Evolutionary conservation across 2,797 vertebrate species (phyloP).

Genomic region (Nyctibius grandis): DNA sequence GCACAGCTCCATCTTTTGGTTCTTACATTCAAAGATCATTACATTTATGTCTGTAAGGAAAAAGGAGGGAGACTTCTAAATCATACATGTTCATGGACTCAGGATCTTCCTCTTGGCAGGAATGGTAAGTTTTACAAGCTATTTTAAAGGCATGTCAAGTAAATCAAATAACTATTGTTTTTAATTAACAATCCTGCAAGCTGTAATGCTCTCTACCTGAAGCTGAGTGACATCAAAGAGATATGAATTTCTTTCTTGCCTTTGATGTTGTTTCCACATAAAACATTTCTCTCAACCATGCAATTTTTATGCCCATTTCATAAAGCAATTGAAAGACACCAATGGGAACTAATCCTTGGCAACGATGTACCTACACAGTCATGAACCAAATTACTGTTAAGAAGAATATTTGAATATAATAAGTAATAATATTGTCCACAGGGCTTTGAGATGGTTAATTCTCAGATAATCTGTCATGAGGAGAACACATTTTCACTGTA

Average conservation of each 20-base stretch:
- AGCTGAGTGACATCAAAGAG: conserved; percentile 6
- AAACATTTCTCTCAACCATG: neutral
- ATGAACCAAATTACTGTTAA: neutral
- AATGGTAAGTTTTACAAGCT: neutral
- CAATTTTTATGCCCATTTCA: neutral
- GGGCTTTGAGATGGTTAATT: neutral
- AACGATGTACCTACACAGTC: neutral
- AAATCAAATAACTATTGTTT: neutral
- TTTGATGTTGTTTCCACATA: neutral
- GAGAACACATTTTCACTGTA: neutral
- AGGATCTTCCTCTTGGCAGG: neutral
- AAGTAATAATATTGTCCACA: neutral
- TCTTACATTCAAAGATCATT: neutral
- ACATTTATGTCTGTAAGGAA: neutral
- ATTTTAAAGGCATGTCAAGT: neutral
- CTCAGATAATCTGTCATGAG: neutral
- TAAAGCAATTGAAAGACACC: neutral
- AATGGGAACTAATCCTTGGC: neutral
- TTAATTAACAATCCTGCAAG: conserved; percentile 34
- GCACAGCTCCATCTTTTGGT: neutral
- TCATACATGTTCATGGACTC: neutral
- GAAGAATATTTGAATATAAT: neutral
- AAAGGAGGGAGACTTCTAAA: neutral
- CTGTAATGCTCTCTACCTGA: neutral
- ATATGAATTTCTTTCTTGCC: neutral